A percentile compares a stretch with the other conserved stretches of the same genome.
phyloP scores from a whole-genome alignment of 1,140 invertebrate genomes.

The Drosophila punjabiensis region DNA sequence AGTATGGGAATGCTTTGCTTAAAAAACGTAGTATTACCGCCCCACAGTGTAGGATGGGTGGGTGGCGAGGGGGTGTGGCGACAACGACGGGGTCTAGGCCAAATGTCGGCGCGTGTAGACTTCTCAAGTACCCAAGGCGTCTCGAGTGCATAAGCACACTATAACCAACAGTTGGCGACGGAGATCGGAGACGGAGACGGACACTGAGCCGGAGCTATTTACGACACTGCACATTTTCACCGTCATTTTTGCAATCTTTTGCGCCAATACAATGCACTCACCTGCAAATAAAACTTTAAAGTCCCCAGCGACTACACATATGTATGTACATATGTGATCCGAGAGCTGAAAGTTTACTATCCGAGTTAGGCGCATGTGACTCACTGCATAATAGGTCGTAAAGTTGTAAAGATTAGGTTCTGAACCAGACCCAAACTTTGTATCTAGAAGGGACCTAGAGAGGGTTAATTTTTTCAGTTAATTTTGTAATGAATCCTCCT shows the following conservation, averaged over 20 bases:
- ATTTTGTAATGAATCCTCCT: no score
- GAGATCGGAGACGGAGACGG: neutral
- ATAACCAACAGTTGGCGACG: conserved; percentile 2
- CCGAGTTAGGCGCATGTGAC: neutral
- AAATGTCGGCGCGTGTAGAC: conserved; percentile 71
- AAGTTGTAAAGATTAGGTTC: conserved; percentile 1
- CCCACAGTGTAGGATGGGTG: neutral
- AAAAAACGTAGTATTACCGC: conserved; percentile 13
- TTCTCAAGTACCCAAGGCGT: conserved; percentile 64
- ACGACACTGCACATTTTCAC: conserved; percentile 43
- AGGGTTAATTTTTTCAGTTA: no score
- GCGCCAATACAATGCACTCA: conserved; percentile 9
- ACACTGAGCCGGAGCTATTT: conserved; percentile 21
- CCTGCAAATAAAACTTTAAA: conserved; percentile 17
- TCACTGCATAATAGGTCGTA: conserved; percentile 5
- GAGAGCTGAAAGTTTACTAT: neutral
- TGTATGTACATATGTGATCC: neutral
- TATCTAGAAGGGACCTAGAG: no score
- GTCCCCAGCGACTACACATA: neutral
- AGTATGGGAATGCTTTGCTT: conserved; percentile 7
- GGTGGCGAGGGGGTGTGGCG: neutral
- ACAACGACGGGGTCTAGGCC: conserved; percentile 40
- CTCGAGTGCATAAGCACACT: conserved; percentile 67
- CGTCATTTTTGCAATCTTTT: conserved; percentile 27
- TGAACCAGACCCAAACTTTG: neutral